Evolutionary conservation across 1,140 invertebrate species (phyloP), one percentile per base, ranked within the genome.

Genomic region (Magallana ariakensis): DNA sequence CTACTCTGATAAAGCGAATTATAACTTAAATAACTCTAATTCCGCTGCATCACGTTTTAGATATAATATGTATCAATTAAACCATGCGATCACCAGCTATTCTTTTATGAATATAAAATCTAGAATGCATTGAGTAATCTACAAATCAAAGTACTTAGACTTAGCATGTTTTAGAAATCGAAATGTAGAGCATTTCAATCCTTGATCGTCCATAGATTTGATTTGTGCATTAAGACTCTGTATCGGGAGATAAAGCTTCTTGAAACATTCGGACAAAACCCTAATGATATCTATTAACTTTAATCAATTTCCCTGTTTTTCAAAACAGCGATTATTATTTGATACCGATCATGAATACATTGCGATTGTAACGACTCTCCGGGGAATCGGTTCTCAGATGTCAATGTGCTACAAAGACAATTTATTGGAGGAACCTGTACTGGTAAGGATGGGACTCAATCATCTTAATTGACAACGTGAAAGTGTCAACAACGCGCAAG

Each of bases 331-430:
- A 75, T 75, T 75, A 75, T 75, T 26, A 75, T 11, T 75, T 75
- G 66, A 75, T 75, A 75, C 8, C 19, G 66, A 75, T 75, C 66
- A 75, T 75, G 66, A 75, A 75, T 75, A 75, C 66, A 75, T 75
- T 75, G 66, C 66, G 22, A 75, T 75, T 75, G 19, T 75, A 75
- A 75, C 66, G 22, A 10, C 66, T 75, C 66, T 75, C 66, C 22
- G 3, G 66, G 33, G 66, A 9, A 75, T 75, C 13, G 22, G 66
- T 75, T 75, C 66, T 75, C 66, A 75, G 66, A 75, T 75, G 66
- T 75, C 66, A 75, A 75, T 75, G 66, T 75, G 66, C 33, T 75
- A 26, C 22, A 84, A 84, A 84, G 82, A 84, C 82, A 84, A 84
- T 84, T 84, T 56, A 84, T 57, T 60, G 53, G 55, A 57, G 53